Percentiles rank a stretch among this genome's conserved stretches.
Evolutionary conservation across 2,888 invertebrate genomes (phyloP).

Genomic region (Ryuthela nishihirai): DNA sequence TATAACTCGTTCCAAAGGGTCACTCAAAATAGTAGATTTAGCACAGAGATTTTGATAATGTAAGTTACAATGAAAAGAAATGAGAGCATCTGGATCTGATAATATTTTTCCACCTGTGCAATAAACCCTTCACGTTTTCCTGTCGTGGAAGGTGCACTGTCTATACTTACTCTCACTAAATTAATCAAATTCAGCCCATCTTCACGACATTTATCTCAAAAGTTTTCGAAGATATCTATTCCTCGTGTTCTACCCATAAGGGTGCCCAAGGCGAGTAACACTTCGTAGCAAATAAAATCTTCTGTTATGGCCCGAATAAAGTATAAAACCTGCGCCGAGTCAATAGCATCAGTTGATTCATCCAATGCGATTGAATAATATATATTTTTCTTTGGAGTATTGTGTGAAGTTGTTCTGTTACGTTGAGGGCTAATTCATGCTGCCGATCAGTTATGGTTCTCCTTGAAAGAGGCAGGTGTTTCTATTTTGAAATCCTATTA

Average conservation of each 20-base stretch:
- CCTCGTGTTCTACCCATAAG: not conserved
- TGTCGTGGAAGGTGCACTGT: no score
- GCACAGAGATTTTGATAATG: no score
- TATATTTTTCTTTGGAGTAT: slow-evolving; percentile 3
- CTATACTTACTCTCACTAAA: no score
- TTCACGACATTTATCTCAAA: slow-evolving; percentile 1
- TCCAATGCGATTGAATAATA: slow-evolving; percentile 8
- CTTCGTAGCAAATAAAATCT: slow-evolving; percentile 5
- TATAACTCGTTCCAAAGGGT: no score
- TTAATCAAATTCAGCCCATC: no score
- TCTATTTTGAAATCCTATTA: not conserved
- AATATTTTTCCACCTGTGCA: no score
- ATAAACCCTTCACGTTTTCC: no score
- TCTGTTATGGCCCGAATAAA: slow-evolving; percentile 1
- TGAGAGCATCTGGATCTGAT: no score
- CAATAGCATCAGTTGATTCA: slow-evolving; percentile 2
- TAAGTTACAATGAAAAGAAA: no score
- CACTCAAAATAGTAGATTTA: no score
- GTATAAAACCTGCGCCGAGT: slow-evolving; percentile 7
- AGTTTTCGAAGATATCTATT: slow-evolving; percentile 3
- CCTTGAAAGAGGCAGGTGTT: slow-evolving; percentile 5
- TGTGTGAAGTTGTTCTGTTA: slow-evolving; percentile 1
- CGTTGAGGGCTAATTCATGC: not conserved
- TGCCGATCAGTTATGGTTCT: slow-evolving; percentile 6
- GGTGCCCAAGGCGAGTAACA: slow-evolving; percentile 1